Evolutionary conservation across 2,113 vertebrate species (phyloP).

Genomic region (Solenodon paradoxus): DNA sequence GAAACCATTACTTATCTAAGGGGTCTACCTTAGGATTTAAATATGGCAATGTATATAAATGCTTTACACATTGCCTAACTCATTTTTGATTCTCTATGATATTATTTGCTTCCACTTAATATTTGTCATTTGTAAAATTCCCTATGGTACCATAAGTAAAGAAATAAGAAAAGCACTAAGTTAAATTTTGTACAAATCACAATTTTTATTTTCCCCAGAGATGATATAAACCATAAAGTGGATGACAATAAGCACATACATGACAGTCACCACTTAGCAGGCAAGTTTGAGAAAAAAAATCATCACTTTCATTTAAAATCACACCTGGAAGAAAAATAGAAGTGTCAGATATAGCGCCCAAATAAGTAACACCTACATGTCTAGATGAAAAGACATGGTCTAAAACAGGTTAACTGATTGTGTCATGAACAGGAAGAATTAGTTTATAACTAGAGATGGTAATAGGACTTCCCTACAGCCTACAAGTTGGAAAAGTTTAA

Average conservation of each 20-base stretch:
- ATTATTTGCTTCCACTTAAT: not conserved
- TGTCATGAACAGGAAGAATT: conserved; percentile 58
- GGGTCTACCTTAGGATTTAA: not conserved
- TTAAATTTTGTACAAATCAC: not conserved
- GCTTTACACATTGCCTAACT: not conserved
- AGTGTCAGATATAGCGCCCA: conserved; percentile 48
- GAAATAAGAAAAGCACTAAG: not conserved
- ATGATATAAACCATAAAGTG: conserved; percentile 30
- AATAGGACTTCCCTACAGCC: not conserved
- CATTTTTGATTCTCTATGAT: not conserved
- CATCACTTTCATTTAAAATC: conserved; percentile 66
- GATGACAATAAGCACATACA: not conserved
- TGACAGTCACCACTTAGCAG: conserved; percentile 37
- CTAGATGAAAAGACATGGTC: conserved; percentile 20
- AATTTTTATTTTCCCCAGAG: conserved; percentile 32
- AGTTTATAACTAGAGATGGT: conserved; percentile 69
- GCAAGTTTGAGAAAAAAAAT: conserved; percentile 61
- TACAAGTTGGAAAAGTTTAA: conserved; percentile 54
- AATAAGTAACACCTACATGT: conserved; percentile 6
- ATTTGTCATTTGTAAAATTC: not conserved
- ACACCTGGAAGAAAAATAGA: conserved; percentile 51
- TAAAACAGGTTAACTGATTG: conserved; percentile 21
- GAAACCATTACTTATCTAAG: not conserved
- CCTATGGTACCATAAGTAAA: not conserved
- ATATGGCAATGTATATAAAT: not conserved